Conservation (phyloP, 2,113 vertebrate genomes). For the Clarias gariepinus region DNA sequence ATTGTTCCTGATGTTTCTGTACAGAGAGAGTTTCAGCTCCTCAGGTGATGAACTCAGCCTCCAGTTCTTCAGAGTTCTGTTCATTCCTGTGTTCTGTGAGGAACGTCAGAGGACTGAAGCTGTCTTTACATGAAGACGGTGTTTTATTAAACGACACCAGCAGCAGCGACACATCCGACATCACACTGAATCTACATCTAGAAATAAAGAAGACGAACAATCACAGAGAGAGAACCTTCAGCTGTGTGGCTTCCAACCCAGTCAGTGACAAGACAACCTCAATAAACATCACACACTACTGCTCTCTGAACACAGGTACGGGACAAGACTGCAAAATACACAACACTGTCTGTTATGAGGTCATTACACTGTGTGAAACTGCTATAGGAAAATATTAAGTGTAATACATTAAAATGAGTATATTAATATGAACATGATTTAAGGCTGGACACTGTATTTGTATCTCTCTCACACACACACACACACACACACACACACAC, state of each 20-base stretch:
- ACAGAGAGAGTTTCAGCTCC: too few species aligned
- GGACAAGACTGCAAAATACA: too few species aligned
- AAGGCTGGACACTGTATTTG: neutral
- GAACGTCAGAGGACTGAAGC: too few species aligned
- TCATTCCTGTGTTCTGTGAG: too few species aligned
- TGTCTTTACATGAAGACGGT: neutral
- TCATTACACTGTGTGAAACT: neutral
- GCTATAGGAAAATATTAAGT: neutral
- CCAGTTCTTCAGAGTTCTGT: too few species aligned
- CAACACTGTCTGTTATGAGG: neutral
- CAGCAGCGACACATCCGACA: constrained; percentile 1
- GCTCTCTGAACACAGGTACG: constrained; percentile 6
- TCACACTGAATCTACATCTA: constrained; percentile 21
- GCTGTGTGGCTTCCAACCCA: constrained; percentile 50
- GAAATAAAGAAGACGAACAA: constrained; percentile 8
- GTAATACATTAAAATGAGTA: neutral
- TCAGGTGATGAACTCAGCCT: too few species aligned
- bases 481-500: too few species aligned
- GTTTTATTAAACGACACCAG: too few species aligned
- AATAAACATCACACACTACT: constrained; percentile 29
- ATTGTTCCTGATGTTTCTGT: too few species aligned
- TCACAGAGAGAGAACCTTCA: constrained; percentile 22
- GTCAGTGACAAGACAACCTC: constrained; percentile 24
- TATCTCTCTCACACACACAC: too few species aligned
- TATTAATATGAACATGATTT: neutral